phyloP scores from a whole-genome alignment of 2,888 invertebrate species.

The Diaperis boleti region DNA sequence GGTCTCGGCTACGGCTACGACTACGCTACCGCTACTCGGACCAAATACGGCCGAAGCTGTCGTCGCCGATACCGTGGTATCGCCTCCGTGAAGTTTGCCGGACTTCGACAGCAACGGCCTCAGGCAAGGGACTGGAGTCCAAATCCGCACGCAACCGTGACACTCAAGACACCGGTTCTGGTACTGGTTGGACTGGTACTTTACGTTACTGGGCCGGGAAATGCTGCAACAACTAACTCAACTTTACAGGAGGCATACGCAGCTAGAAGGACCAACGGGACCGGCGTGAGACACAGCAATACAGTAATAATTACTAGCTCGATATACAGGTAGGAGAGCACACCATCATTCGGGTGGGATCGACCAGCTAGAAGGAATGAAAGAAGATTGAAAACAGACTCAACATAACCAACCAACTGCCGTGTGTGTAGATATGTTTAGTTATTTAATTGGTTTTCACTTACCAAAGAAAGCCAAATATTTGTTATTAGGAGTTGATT shows the following conservation, averaged over 20 bases:
- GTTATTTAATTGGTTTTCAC: constrained; percentile 72
- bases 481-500: constrained; percentile 95
- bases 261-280: constrained; percentile 53
- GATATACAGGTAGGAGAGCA: constrained; percentile 51
- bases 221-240: constrained; percentile 60
- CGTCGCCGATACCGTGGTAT: constrained; percentile 18
- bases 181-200: constrained; percentile 41
- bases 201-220: constrained; percentile 48
- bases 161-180: constrained; percentile 38
- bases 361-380: constrained; percentile 59
- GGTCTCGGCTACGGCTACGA: constrained; percentile 41
- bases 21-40: constrained; percentile 44
- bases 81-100: constrained; percentile 2
- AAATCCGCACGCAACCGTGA: constrained; percentile 37
- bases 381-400: constrained; percentile 57
- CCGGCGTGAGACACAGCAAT: constrained; percentile 51
- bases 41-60: constrained; percentile 38
- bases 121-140: constrained; percentile 37
- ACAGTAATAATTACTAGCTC: constrained; percentile 53
- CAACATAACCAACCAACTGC: constrained; percentile 63
- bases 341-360: constrained; percentile 59
- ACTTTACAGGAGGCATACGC: constrained; percentile 59
- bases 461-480: constrained; percentile 96
- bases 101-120: constrained; percentile 38
- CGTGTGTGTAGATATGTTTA: constrained; percentile 66